A percentile compares a stretch with the other conserved stretches of the same genome.
Conservation (phyloP, 2,113 vertebrate species). For the Microcebus lehilahytsara region DNA sequence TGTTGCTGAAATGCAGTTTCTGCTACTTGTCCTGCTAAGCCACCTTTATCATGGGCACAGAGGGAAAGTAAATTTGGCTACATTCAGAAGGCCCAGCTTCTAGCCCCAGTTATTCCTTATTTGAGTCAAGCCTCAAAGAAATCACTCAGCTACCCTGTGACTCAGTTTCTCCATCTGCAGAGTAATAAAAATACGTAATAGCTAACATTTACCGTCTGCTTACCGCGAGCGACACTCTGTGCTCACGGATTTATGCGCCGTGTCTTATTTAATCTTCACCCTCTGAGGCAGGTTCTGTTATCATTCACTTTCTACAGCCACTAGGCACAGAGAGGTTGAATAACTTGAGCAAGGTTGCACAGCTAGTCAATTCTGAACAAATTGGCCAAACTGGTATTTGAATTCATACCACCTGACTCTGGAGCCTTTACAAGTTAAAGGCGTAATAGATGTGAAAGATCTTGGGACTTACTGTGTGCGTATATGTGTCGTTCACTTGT, state of each 20-base stretch:
- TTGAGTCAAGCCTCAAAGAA: background rate
- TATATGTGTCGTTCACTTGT: background rate
- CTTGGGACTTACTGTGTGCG: background rate
- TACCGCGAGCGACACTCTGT: background rate
- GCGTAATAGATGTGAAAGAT: background rate
- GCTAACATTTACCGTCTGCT: background rate
- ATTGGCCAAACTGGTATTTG: background rate
- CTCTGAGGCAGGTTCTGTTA: background rate
- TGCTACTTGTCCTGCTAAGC: background rate
- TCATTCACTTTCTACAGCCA: background rate
- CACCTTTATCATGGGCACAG: background rate
- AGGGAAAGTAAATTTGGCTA: background rate
- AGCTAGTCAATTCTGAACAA: background rate
- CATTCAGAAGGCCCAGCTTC: background rate
- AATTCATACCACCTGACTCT: background rate
- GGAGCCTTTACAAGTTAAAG: background rate
- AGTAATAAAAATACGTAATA: background rate
- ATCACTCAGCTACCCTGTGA: background rate
- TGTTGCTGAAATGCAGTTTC: background rate
- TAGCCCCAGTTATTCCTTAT: background rate
- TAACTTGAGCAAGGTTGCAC: background rate
- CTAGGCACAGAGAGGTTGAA: background rate
- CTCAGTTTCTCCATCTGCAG: background rate
- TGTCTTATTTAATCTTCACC: background rate
- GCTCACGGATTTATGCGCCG: background rate